These are phyloP conservation scores for Catocala fraxini DNA, from an alignment of 2,888 invertebrate genomes.

Conservation along the genomic window DNA sequence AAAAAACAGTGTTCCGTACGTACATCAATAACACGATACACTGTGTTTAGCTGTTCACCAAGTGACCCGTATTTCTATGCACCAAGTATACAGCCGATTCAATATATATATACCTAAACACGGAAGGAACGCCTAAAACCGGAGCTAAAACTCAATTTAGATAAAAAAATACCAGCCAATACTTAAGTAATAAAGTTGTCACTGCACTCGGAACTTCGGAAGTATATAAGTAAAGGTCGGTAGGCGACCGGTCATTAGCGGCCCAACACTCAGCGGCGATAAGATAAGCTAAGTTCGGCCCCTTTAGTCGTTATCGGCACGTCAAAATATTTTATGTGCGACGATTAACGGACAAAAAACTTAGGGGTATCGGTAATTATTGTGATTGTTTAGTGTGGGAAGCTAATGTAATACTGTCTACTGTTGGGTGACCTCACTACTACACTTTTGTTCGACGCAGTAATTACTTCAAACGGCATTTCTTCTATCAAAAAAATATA, in stretches of 20 bases:
- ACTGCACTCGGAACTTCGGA: conserved; percentile 64
- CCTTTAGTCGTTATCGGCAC: conserved; percentile 75
- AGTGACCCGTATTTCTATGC: no score
- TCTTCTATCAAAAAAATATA: no score
- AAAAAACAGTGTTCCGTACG: no score
- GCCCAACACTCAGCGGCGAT: conserved; percentile 73
- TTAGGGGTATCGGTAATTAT: conserved; percentile 57
- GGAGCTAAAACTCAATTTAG: neutral
- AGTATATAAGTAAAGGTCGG: conserved; percentile 60
- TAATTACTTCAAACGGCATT: neutral
- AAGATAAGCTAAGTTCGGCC: conserved; percentile 78
- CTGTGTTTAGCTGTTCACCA: no score
- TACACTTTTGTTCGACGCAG: conserved; percentile 5
- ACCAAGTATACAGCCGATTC: no score
- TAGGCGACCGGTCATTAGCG: conserved; percentile 76
- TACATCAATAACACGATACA: no score
- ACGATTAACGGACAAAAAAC: conserved; percentile 64
- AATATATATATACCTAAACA: no score
- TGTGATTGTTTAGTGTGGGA: conserved; percentile 55
- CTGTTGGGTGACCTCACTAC: conserved; percentile 8
- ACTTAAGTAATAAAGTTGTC: conserved; percentile 72
- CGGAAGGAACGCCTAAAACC: neutral
- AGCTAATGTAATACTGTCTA: conserved; percentile 7
- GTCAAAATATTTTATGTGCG: conserved; percentile 85
- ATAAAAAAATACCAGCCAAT: conserved; percentile 12